phyloP scores from a whole-genome alignment of 2,113 vertebrate genomes.

The Chascanopsetta lugubris region DNA sequence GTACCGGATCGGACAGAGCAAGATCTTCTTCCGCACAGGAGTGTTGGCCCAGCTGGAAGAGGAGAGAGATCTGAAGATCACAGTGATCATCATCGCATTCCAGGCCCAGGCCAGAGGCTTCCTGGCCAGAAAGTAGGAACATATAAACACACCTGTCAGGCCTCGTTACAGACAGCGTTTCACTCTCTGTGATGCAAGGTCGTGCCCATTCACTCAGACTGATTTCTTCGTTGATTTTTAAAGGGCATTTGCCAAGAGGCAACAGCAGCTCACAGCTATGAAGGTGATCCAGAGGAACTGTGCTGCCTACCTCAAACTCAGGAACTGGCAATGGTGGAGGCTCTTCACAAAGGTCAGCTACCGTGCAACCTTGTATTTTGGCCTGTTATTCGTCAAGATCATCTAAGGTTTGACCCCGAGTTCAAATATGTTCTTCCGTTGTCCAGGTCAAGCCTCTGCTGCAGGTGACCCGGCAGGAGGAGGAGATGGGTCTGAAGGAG shows the following conservation, averaged over 20 bases:
- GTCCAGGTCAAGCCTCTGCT: constrained; percentile 94
- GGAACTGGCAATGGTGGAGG: constrained; percentile 99
- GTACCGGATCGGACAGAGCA: constrained; percentile 96
- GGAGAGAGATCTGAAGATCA: constrained; percentile 96
- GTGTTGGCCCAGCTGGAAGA: constrained; percentile 97
- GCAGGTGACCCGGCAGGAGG: constrained; percentile 95
- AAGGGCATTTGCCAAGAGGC: constrained; percentile 93
- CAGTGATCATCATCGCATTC: constrained; percentile 94
- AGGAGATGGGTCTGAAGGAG: constrained; percentile 95
- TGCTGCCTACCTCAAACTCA: constrained; percentile 95
- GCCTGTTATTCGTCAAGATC: neutral
- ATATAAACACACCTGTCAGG: no score
- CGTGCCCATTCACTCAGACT: neutral
- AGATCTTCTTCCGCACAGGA: constrained; percentile 96
- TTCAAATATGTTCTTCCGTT: neutral
- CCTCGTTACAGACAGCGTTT: neutral
- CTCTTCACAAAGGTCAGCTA: constrained; percentile 93
- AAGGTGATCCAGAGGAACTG: constrained; percentile 99
- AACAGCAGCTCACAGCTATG: constrained; percentile 97
- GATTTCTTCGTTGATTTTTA: constrained; percentile 19
- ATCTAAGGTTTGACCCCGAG: neutral
- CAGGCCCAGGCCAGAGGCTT: constrained; percentile 92
- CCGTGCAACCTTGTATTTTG: neutral
- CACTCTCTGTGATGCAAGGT: neutral
- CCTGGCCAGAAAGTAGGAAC: constrained; percentile 91